These are phyloP conservation scores for Drosophila miranda DNA, from an alignment of 1,140 invertebrate genomes.

Conservation along the genomic window DNA sequence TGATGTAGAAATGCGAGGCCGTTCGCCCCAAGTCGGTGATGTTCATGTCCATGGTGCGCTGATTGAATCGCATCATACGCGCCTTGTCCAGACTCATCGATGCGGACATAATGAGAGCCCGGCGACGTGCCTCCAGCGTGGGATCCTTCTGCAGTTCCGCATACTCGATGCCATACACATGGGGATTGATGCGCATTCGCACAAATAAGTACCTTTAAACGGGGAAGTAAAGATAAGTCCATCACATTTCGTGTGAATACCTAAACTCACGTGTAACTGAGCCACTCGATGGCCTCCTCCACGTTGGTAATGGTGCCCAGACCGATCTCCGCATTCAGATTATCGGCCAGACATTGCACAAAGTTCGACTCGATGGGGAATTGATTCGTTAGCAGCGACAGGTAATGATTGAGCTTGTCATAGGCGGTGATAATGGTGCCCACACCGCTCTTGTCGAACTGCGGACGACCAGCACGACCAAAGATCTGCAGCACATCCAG, in stretches of 20 bases:
- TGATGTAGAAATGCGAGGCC: slow-evolving; percentile 99
- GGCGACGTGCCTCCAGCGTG: slow-evolving; percentile 87
- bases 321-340: slow-evolving; percentile 98
- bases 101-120: slow-evolving; percentile 90
- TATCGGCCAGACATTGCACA: slow-evolving; percentile 94
- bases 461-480: slow-evolving; percentile 97
- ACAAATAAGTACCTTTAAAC: slow-evolving; percentile 91
- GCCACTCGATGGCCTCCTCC: slow-evolving; percentile 98
- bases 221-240: neutral
- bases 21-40: slow-evolving; percentile 96
- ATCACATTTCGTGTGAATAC: accelerated
- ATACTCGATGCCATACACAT: slow-evolving; percentile 93
- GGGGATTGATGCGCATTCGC: slow-evolving; percentile 96
- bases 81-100: slow-evolving; percentile 95
- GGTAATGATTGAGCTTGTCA: slow-evolving; percentile 96
- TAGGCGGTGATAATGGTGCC: slow-evolving; percentile 98
- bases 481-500: slow-evolving; percentile 99
- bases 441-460: slow-evolving; percentile 95
- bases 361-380: slow-evolving; percentile 99
- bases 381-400: slow-evolving; percentile 97
- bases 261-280: slow-evolving; percentile 91
- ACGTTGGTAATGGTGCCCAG: slow-evolving; percentile 97
- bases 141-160: slow-evolving; percentile 89
- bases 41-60: slow-evolving; percentile 91
- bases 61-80: slow-evolving; percentile 96